These are phyloP conservation scores for Crossoptilon crossoptilon DNA, from an alignment of 2,797 vertebrate genomes.

Conservation along the genomic window DNA sequence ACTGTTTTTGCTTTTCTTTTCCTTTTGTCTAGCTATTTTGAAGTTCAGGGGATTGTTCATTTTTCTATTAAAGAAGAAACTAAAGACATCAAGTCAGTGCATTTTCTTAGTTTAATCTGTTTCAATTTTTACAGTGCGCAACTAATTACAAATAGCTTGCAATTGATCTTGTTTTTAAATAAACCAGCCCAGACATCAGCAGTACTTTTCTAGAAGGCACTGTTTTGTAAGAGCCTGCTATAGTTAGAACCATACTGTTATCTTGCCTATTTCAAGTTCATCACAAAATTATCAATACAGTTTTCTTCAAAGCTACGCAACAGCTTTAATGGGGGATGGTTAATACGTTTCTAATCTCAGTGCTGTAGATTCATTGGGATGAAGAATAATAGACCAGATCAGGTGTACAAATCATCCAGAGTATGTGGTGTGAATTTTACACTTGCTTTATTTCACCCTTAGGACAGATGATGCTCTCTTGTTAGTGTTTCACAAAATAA, in stretches of 20 bases:
- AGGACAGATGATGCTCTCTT: not conserved
- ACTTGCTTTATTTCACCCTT: not conserved
- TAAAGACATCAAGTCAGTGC: not conserved
- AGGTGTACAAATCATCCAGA: not conserved
- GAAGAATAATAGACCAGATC: not conserved
- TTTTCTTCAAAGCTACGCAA: not conserved
- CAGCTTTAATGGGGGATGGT: not conserved
- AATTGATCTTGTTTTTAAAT: slow-evolving; percentile 41
- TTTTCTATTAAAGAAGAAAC: not conserved
- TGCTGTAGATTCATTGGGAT: not conserved
- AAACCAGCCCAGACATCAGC: slow-evolving; percentile 12
- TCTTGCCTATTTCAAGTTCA: not conserved
- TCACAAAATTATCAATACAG: not conserved
- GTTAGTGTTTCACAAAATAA: not conserved
- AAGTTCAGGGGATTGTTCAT: not conserved
- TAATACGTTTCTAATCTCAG: not conserved
- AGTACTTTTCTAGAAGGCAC: not conserved
- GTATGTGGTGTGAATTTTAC: not conserved
- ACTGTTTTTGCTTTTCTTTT: not conserved
- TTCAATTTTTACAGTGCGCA: not conserved
- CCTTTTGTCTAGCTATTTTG: not conserved
- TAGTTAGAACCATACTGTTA: not conserved
- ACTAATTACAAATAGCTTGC: slow-evolving; percentile 22
- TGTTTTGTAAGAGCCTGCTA: not conserved
- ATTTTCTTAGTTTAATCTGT: slow-evolving; percentile 1